phyloP scores from a whole-genome alignment of 1,140 invertebrate genomes.

The Drosophila lacteicornis region DNA sequence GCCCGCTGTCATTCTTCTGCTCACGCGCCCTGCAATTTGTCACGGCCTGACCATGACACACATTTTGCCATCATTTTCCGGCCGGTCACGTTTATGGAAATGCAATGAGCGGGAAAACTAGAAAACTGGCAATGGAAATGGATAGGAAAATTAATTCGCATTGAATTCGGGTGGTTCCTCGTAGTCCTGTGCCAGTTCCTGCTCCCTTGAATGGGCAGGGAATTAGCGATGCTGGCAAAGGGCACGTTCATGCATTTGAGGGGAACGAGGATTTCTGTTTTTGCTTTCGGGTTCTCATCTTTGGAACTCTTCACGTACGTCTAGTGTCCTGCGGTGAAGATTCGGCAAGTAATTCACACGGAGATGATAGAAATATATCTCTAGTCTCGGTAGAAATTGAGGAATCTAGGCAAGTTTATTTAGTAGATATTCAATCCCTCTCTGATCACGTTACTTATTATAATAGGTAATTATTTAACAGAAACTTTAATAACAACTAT shows the following conservation, averaged over 20 bases:
- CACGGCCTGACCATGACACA: slow-evolving; percentile 77
- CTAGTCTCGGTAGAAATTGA: background rate
- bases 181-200: slow-evolving; percentile 4
- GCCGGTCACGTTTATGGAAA: slow-evolving; percentile 57
- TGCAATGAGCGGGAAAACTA: slow-evolving; percentile 37
- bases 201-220: slow-evolving; percentile 30
- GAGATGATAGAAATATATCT: background rate
- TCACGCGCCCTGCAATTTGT: slow-evolving; percentile 76
- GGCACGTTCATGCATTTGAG: slow-evolving; percentile 62
- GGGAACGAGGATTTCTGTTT: slow-evolving; percentile 1
- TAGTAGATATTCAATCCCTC: too few relatives aligned
- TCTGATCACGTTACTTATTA: too few relatives aligned
- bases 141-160: slow-evolving; percentile 67
- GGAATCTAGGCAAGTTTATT: background rate
- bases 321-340: slow-evolving; percentile 47
- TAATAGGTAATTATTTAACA: background rate
- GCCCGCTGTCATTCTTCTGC: slow-evolving; percentile 58
- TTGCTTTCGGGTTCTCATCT: background rate
- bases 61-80: slow-evolving; percentile 41
- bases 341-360: slow-evolving; percentile 5
- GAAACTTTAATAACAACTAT: background rate
- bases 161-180: slow-evolving; percentile 56
- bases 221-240: slow-evolving; percentile 73
- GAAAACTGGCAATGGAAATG: slow-evolving; percentile 52
- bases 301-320: slow-evolving; percentile 33